Evolutionary conservation across 2,888 invertebrate genomes (phyloP), one percentile per base, ranked within the genome.

Genomic region (Plebejus melissa): DNA sequence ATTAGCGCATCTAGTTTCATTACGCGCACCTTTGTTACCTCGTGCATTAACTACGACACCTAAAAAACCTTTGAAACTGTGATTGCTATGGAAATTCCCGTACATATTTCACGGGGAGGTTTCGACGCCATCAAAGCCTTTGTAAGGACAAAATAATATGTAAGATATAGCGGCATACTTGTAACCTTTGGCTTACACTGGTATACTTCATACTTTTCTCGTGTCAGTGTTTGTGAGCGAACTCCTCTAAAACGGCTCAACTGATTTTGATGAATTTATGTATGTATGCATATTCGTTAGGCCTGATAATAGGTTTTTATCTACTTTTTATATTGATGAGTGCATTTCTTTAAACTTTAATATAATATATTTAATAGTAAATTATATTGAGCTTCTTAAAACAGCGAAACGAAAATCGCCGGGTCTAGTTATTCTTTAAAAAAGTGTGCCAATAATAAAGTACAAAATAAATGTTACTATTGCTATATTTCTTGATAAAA

Each of bases 1-100:
- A 81, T 81, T 80, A 81, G 80, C 75, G 79, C 58, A 76, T 76
- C 77, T 79, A 81, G 79, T 79, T 79, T 77, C 77, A 79, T 80
- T 79, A 79, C 54, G 71, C 58, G 46, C 50, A 36, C 74, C 74
- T 76, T 76, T 74, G 74, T 74, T 50, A 74, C 69, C 46, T 71
- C 75, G 71, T 72, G 70, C 75, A 75, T 75, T 75, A 72, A 70
- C 36, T 69, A 74, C 69, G 41, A 75, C 74, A 75, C 74, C 74
- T 69, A 69, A 75, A 75, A 75, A 75, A 46, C 50, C 69, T 75
- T 75, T 69, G 69, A 69, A 28, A 65, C 50, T 41, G 69, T 75
- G 74, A 75, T 75, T 75, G 74, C 74, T 75, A 75, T 75, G 74
- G 74, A 75, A 75, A 75, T 75, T 75, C 32, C 54, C 32, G 72